Evolutionary conservation across 1,140 invertebrate genomes (phyloP).

Genomic region (Mesaphorura yosii): DNA sequence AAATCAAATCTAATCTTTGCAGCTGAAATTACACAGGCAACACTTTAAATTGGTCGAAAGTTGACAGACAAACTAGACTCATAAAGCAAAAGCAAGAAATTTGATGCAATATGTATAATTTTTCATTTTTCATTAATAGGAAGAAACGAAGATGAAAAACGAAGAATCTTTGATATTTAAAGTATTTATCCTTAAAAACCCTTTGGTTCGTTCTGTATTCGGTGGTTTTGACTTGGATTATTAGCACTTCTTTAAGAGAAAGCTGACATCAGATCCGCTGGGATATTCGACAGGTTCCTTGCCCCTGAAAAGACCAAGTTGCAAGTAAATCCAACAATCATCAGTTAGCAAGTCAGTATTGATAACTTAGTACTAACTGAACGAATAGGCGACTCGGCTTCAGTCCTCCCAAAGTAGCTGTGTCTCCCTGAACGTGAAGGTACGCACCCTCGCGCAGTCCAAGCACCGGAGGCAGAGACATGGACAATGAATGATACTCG

Average conservation of each 20-base stretch:
- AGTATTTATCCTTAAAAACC: too few species aligned
- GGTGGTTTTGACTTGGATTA: too few species aligned
- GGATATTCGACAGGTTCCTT: conserved; percentile 42
- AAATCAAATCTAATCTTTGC: too few species aligned
- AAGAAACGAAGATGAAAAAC: too few species aligned
- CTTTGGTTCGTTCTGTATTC: too few species aligned
- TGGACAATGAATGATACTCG: conserved; percentile 50
- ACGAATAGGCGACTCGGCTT: conserved; percentile 51
- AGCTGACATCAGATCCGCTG: conserved; percentile 48
- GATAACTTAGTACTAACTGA: conserved; percentile 41
- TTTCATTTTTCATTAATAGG: too few species aligned
- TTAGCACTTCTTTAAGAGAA: conserved; percentile 31
- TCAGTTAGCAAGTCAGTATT: conserved; percentile 13
- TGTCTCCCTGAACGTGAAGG: conserved; percentile 48
- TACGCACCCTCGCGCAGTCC: conserved; percentile 59
- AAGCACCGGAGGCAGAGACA: conserved; percentile 46
- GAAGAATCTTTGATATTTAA: too few species aligned
- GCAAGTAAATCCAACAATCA: background rate
- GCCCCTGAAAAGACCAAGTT: conserved; percentile 38
- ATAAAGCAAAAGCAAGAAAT: too few species aligned
- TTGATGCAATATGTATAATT: too few species aligned
- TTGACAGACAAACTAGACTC: too few species aligned
- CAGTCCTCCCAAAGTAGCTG: conserved; percentile 48
- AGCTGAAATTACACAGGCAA: too few species aligned
- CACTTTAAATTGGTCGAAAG: too few species aligned